phyloP scores from a whole-genome alignment of 2,888 invertebrate species.

The Julus scanicus region DNA sequence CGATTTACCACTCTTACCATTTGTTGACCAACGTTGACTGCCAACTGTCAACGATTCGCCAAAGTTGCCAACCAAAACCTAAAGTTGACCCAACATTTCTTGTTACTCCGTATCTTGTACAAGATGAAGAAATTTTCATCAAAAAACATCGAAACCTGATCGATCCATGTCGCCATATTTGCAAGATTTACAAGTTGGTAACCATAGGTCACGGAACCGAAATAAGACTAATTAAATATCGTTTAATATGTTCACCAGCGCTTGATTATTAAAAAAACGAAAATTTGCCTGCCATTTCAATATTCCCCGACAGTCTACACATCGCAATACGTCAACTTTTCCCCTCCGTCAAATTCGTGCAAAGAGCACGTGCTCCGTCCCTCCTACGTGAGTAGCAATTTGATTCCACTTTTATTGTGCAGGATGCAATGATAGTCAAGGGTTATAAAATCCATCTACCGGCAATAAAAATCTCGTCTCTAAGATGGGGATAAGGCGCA shows the following conservation, averaged over 20 bases:
- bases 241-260: slow-evolving; percentile 2
- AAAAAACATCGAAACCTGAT: too few species aligned
- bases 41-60: too few species aligned
- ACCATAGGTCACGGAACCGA: neutral
- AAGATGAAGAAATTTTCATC: too few species aligned
- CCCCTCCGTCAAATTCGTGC: neutral
- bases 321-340: too few species aligned
- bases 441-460: slow-evolving; percentile 28
- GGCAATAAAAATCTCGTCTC: slow-evolving; percentile 9
- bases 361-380: neutral
- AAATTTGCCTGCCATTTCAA: neutral
- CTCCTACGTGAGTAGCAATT: neutral
- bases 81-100: too few species aligned
- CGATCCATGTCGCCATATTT: too few species aligned
- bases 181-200: too few species aligned
- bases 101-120: too few species aligned
- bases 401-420: slow-evolving; percentile 19
- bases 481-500: slow-evolving; percentile 7
- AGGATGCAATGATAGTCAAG: slow-evolving; percentile 27
- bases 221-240: neutral
- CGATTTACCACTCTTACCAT: too few species aligned
- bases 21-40: too few species aligned
- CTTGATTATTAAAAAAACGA: neutral
- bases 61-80: too few species aligned
- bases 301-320: too few species aligned